These are phyloP conservation scores for Orycteropus afer DNA, from an alignment of 2,113 vertebrate species.

Conservation along the genomic window DNA sequence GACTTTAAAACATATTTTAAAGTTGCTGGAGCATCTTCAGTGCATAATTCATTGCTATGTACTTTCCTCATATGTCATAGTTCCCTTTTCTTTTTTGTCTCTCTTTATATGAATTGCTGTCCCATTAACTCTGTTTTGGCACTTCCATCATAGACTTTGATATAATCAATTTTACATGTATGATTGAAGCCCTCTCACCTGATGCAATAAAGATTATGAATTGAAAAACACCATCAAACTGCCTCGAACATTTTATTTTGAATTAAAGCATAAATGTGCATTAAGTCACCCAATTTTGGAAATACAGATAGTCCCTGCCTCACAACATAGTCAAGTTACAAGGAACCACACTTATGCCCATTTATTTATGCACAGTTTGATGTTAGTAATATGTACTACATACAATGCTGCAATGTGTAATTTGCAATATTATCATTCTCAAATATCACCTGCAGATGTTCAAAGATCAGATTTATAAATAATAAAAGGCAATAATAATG, in stretches of 20 bases:
- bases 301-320: background rate
- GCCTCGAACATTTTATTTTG: conserved; percentile 9
- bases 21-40: conserved; percentile 63
- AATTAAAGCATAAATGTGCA: background rate
- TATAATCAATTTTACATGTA: background rate
- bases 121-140: background rate
- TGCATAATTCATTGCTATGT: conserved; percentile 31
- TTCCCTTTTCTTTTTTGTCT: background rate
- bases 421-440: background rate
- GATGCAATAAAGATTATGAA: background rate
- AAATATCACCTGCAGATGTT: background rate
- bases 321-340: background rate
- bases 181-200: background rate
- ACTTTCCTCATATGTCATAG: background rate
- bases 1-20: conserved; percentile 72
- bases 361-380: background rate
- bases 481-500: background rate
- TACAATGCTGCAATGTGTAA: background rate
- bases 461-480: background rate
- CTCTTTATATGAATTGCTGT: background rate
- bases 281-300: background rate
- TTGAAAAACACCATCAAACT: background rate
- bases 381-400: background rate
- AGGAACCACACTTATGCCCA: background rate
- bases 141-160: background rate